Base-by-base conservation (phyloP, 2,888 invertebrate species). In the Meiosimyza decipiens region DNA sequence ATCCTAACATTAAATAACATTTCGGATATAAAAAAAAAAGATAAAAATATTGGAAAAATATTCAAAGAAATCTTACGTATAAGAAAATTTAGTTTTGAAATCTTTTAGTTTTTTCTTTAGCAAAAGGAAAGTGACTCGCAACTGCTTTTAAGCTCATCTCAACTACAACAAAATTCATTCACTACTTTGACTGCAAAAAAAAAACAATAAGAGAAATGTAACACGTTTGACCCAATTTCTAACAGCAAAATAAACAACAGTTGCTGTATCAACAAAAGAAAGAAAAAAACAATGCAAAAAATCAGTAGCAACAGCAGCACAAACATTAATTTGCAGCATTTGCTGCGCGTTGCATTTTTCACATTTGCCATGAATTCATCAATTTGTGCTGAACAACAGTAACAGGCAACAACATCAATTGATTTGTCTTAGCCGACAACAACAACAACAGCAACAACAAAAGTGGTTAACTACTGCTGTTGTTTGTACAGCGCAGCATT, bases 191-290 rank as follows among this genome's bases (percentile, higher is more conserved):
- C 28, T 28, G 28, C 28, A 28, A 28, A 28, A 40, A 40, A 1
- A 6, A 40, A 6, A 40, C n/a, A 22, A 22, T 22, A 40, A 40
- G 9, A 40, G 9, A 6, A 40, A 40, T 40, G 22, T 50, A 50
- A n/a, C 68, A 57, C 68, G 68, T 57, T 68, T 68, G 68, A 13
- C 68, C 68, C 50, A 49, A 68, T 68, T 68, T 68, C 15, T 49
- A 55, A 47, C 52, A 63, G 49, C 64, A 64, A 51, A 50, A 50
- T 15, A 12, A 15, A 13, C 51, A 64, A 11, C 63, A 51, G 16
- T 2, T 40, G 49, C 49, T 49, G 59, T 59, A 50, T 9, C 18
- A 57, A 57, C 9, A 16, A 33, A 62, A 16, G 22, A 51, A 28
- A 51, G 7, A 9, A 33, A 9, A 28, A 28, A 28, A 7, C 6